phyloP scores from a whole-genome alignment of 2,797 vertebrate species.

The Enteromius radiatus region DNA sequence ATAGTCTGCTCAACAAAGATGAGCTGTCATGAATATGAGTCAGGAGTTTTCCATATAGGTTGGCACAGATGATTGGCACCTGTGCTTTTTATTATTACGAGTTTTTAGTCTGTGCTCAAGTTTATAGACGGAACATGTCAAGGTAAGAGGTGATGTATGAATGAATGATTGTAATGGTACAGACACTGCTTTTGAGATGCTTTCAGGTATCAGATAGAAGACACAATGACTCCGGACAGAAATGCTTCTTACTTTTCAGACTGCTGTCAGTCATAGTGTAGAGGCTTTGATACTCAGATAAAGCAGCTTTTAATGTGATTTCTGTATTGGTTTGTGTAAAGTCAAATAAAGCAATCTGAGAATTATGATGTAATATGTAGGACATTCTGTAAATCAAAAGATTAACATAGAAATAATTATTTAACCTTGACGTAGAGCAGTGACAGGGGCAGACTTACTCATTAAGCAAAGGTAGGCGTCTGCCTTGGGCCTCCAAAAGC shows the following conservation, averaged over 20 bases:
- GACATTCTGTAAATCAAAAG: not conserved
- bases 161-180: conserved; percentile 68
- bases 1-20: conserved; percentile 27
- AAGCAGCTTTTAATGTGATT: conserved; percentile 57
- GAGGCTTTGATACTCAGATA: conserved; percentile 63
- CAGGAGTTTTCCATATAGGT: conserved; percentile 27
- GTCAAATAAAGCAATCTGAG: not conserved
- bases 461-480: too few relatives aligned
- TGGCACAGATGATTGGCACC: conserved; percentile 50
- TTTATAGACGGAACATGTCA: conserved; percentile 57
- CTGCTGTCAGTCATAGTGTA: conserved; percentile 60
- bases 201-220: conserved; percentile 63
- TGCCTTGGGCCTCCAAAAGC: too few relatives aligned
- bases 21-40: conserved; percentile 51
- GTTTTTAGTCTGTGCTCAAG: conserved; percentile 45
- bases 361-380: conserved; percentile 2
- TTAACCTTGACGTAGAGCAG: not conserved
- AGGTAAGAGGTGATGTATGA: conserved; percentile 66
- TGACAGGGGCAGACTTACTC: too few relatives aligned
- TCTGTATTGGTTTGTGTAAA: not conserved
- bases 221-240: conserved; percentile 67
- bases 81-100: conserved; percentile 45
- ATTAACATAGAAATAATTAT: not conserved
- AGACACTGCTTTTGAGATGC: conserved; percentile 61
- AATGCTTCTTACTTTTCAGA: conserved; percentile 67